phyloP scores from a whole-genome alignment of 2,888 invertebrate genomes.

The Aromia moschata region DNA sequence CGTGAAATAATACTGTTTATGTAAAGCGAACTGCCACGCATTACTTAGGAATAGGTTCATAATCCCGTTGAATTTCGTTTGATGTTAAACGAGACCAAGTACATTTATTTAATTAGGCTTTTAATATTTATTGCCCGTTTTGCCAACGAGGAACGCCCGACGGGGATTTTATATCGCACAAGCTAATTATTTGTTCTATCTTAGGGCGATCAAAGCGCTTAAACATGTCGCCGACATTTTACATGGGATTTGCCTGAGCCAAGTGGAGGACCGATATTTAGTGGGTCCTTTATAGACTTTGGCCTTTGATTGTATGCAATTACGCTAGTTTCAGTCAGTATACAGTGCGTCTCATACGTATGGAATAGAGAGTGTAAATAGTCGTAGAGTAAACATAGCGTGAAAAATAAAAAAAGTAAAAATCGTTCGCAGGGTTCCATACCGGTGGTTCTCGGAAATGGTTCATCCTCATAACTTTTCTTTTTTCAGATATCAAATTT shows the following conservation, averaged over 20 bases:
- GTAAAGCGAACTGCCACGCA: constrained; percentile 1
- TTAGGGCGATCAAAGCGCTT: background rate
- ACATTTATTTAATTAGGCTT: background rate
- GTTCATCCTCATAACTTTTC: no score
- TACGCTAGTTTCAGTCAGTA: no score
- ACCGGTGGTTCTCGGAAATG: no score
- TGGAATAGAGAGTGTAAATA: no score
- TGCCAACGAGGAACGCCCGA: background rate
- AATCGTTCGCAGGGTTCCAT: no score
- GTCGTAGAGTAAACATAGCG: no score
- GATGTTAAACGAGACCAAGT: background rate
- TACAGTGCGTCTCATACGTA: no score
- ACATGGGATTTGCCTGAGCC: no score
- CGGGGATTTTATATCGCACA: background rate
- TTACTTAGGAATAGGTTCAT: constrained; percentile 3
- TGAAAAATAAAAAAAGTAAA: no score
- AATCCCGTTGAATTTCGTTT: background rate
- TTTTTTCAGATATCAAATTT: no score
- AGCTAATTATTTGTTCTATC: background rate
- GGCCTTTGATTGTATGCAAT: no score
- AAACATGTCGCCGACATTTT: background rate
- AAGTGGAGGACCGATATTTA: background rate
- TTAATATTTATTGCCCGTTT: background rate
- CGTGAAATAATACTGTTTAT: constrained; percentile 11
- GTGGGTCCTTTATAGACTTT: no score